Percentiles rank a stretch among this genome's conserved stretches.
Conservation (phyloP, 2,113 vertebrate genomes). For the Myrmecophaga tridactyla region DNA sequence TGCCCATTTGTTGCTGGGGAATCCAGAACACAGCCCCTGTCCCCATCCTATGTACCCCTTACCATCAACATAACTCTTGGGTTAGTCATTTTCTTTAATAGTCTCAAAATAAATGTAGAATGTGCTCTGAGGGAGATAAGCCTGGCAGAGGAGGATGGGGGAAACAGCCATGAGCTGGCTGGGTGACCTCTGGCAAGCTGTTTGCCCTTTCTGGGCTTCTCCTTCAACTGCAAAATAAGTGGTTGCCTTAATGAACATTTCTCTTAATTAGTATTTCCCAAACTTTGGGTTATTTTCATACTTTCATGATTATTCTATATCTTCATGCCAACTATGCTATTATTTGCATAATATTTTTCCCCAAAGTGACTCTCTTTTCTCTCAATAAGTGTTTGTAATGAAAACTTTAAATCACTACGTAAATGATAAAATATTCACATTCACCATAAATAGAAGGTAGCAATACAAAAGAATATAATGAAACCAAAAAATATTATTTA, state of each 20-base stretch:
- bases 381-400: neutral
- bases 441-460: constrained; percentile 22
- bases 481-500: constrained; percentile 20
- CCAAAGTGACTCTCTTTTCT: neutral
- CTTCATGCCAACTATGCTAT: neutral
- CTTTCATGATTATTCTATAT: neutral
- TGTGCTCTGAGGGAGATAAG: neutral
- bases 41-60: neutral
- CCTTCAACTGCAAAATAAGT: neutral
- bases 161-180: neutral
- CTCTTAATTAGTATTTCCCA: neutral
- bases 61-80: neutral
- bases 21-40: neutral
- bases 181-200: neutral
- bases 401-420: neutral
- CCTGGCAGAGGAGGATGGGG: neutral
- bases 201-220: neutral
- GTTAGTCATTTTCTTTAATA: neutral
- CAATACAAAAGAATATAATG: neutral
- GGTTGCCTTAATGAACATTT: neutral
- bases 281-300: neutral
- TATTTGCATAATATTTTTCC: neutral
- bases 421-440: constrained; percentile 32
- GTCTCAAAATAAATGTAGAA: neutral
- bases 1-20: neutral